Conservation (phyloP, 2,797 vertebrate species). For the Pseudochirops cupreus region DNA sequence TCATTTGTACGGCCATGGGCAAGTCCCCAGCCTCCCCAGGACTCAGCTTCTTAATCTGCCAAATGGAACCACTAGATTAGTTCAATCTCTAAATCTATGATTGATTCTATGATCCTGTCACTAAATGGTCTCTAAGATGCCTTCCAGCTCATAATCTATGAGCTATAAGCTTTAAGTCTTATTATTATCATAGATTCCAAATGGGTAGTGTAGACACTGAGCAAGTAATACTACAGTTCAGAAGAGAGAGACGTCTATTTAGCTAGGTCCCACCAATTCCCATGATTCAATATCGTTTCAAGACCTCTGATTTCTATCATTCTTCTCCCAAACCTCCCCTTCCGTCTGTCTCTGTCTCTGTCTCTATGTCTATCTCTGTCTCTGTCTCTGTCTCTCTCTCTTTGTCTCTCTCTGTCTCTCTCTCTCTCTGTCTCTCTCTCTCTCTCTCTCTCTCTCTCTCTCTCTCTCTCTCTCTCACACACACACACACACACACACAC, state of each 20-base stretch:
- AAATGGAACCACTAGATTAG: neutral
- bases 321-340: neutral
- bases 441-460: neutral
- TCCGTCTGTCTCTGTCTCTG: neutral
- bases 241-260: neutral
- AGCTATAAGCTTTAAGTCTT: neutral
- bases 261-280: neutral
- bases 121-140: neutral
- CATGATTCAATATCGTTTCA: neutral
- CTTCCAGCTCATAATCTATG: neutral
- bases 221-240: neutral
- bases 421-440: too few species aligned
- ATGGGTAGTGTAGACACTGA: neutral
- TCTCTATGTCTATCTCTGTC: neutral
- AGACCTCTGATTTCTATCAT: neutral
- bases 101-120: neutral
- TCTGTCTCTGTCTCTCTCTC: too few species aligned
- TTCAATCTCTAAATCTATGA: neutral
- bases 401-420: neutral
- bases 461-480: neutral
- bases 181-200: neutral
- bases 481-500: too few species aligned
- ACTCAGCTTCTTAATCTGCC: neutral
- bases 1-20: neutral
- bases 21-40: neutral